These are phyloP conservation scores for Oncorhynchus kisutch DNA, from an alignment of 2,113 vertebrate genomes.

Conservation along the genomic window DNA sequence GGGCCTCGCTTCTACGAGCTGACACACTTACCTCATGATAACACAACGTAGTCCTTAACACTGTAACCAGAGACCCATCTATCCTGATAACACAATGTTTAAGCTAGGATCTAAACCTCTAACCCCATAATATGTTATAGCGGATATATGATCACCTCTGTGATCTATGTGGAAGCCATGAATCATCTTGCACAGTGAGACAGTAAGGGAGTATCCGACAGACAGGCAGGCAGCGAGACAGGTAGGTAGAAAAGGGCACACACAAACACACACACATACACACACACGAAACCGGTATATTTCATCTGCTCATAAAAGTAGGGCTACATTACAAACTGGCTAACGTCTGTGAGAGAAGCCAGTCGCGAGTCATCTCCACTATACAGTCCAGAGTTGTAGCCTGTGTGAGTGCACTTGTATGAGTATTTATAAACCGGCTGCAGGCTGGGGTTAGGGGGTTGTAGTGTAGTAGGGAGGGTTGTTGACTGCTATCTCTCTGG, in stretches of 20 bases:
- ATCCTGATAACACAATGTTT: no score
- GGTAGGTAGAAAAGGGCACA: constrained; percentile 5
- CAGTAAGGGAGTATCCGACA: neutral
- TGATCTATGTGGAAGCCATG: neutral
- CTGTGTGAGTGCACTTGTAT: neutral
- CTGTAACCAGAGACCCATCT: constrained; percentile 12
- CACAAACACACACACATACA: neutral
- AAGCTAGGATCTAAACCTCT: neutral
- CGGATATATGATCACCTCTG: neutral
- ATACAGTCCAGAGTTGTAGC: neutral
- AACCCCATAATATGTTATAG: neutral
- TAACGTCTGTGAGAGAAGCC: neutral
- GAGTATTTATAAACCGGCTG: constrained; percentile 19
- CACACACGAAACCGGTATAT: neutral
- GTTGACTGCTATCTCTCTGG: constrained; percentile 62
- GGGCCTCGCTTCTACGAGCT: constrained; percentile 28
- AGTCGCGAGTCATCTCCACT: neutral
- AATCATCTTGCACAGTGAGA: neutral
- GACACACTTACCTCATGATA: constrained; percentile 21
- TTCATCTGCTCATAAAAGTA: neutral
- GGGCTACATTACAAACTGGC: neutral
- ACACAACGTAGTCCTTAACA: neutral
- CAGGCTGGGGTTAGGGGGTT: neutral
- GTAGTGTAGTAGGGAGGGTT: neutral
- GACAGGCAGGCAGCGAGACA: constrained; percentile 10